These are phyloP conservation scores for Euclidia mi DNA, from an alignment of 2,888 invertebrate species.

Conservation along the genomic window DNA sequence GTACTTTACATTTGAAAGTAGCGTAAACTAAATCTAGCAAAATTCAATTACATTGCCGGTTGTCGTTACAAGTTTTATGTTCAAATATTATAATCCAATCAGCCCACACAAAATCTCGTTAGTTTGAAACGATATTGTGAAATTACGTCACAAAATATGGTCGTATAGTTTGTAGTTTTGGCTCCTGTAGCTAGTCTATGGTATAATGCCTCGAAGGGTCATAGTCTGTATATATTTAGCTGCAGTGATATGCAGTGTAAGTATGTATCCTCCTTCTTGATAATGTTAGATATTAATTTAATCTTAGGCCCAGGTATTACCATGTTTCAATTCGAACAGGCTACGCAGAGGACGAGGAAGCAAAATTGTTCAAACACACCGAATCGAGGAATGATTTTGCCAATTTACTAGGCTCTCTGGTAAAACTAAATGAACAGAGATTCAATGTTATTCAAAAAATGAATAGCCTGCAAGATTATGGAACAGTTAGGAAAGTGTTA, in stretches of 20 bases:
- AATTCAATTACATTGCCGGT: slow-evolving; percentile 18
- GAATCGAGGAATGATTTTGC: slow-evolving; percentile 32
- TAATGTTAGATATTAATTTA: background rate
- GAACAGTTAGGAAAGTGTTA: background rate
- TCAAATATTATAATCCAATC: slow-evolving; percentile 15
- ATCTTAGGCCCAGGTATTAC: slow-evolving; percentile 1
- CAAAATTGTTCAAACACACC: slow-evolving; percentile 26
- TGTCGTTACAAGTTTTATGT: slow-evolving; percentile 8
- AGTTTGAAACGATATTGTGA: slow-evolving; percentile 3
- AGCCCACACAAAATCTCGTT: slow-evolving; percentile 5
- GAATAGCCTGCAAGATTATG: slow-evolving; percentile 28
- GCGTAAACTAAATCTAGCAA: too few relatives aligned
- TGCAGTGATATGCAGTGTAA: slow-evolving; percentile 13
- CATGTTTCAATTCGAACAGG: slow-evolving; percentile 26
- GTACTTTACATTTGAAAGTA: background rate
- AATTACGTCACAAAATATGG: background rate
- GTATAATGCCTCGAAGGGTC: slow-evolving; percentile 1
- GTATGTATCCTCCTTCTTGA: slow-evolving; percentile 8
- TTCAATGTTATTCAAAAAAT: slow-evolving; percentile 24
- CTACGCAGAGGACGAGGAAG: slow-evolving; percentile 10
- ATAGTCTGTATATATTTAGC: slow-evolving; percentile 5
- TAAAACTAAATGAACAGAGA: slow-evolving; percentile 44
- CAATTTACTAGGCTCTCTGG: slow-evolving; percentile 38
- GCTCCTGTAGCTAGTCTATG: background rate
- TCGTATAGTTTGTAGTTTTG: background rate